Percentiles rank a stretch among this genome's conserved stretches.
Conservation (phyloP, 2,113 vertebrate genomes). For the Neolamprologus sp. region DNA sequence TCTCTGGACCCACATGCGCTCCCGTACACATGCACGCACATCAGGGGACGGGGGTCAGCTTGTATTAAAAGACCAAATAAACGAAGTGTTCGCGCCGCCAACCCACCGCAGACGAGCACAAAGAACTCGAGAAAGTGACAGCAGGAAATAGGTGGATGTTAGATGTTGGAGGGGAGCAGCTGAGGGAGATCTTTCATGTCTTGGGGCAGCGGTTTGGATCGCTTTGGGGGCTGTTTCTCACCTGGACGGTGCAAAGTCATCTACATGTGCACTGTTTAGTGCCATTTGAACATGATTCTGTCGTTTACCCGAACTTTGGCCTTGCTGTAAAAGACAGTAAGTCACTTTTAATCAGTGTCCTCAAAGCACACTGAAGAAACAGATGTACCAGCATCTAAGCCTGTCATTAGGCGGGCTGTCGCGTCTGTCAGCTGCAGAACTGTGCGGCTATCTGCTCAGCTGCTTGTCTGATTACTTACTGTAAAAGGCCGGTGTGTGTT, state of each 20-base stretch:
- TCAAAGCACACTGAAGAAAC: neutral
- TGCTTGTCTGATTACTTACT: neutral
- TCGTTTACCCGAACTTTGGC: neutral
- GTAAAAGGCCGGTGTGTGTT: neutral
- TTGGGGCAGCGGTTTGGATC: neutral
- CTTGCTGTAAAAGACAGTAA: neutral
- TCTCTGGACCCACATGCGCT: slow-evolving; percentile 11
- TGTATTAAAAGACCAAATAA: slow-evolving; percentile 67
- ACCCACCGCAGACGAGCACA: slow-evolving; percentile 48
- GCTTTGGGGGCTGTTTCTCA: neutral
- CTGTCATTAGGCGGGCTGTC: neutral
- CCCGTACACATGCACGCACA: slow-evolving; percentile 1
- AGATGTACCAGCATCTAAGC: neutral
- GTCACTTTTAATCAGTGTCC: neutral
- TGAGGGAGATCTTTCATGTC: neutral
- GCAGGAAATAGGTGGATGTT: neutral
- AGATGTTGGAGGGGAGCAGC: neutral
- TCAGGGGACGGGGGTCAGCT: slow-evolving; percentile 41
- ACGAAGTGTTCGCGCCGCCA: slow-evolving; percentile 49
- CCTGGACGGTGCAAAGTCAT: neutral
- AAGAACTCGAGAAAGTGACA: neutral
- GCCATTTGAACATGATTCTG: neutral
- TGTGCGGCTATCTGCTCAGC: neutral
- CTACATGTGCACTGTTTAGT: neutral
- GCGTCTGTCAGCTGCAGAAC: neutral